phyloP scores from a whole-genome alignment of 2,113 vertebrate genomes.

The Gobius niger region DNA sequence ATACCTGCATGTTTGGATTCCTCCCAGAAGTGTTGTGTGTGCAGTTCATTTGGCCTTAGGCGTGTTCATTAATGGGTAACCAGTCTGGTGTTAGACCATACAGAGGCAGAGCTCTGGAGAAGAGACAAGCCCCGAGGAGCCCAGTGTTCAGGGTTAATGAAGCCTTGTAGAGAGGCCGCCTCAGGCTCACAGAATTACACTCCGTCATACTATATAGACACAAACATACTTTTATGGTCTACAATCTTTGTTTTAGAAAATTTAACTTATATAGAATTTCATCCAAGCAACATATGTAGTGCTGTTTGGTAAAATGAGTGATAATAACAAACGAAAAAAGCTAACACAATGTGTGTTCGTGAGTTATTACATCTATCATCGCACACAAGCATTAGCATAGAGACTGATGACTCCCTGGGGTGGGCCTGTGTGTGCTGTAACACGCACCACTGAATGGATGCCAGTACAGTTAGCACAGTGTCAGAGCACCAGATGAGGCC shows the following conservation, averaged over 20 bases:
- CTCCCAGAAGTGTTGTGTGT: conserved; percentile 31
- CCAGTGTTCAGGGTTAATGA: conserved; percentile 66
- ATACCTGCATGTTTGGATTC: conserved; percentile 24
- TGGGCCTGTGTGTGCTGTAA: conserved; percentile 37
- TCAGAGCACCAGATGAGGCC: conserved; percentile 64
- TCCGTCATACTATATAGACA: background rate
- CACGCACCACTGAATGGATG: conserved; percentile 55
- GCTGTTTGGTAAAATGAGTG: conserved; percentile 19
- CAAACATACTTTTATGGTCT: conserved; percentile 15
- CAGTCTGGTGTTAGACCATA: conserved; percentile 20
- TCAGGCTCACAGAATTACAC: conserved; percentile 47
- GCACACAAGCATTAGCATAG: conserved; percentile 59
- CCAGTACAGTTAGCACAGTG: conserved; percentile 66
- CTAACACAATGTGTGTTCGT: conserved; percentile 44
- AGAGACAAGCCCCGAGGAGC: conserved; percentile 51
- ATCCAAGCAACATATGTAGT: conserved; percentile 7
- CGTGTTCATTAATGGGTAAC: conserved; percentile 56
- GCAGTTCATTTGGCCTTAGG: conserved; percentile 34
- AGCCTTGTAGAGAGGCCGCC: conserved; percentile 59
- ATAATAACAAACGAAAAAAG: conserved; percentile 26
- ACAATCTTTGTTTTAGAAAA: conserved; percentile 1
- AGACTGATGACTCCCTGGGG: conserved; percentile 60
- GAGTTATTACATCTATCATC: conserved; percentile 62
- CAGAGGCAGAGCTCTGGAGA: conserved; percentile 59
- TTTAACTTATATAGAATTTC: conserved; percentile 17